Base-by-base conservation (phyloP, 2,113 vertebrate genomes). In the Nymphicus hollandicus region DNA sequence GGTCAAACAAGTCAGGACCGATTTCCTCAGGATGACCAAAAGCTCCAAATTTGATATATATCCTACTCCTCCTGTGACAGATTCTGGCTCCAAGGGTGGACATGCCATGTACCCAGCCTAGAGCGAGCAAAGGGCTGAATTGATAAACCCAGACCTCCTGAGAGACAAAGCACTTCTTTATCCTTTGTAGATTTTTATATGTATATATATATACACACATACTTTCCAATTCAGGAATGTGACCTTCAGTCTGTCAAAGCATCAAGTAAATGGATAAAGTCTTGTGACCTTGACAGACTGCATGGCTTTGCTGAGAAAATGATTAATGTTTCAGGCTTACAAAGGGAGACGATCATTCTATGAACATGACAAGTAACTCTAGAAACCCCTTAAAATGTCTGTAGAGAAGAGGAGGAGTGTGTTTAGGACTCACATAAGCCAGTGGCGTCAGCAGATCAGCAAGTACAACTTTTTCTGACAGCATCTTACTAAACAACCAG, bases 361-460 rank as follows among this genome's bases (percentile, higher is more conserved):
- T 15, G 18, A 77, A 61, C 17, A 23, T 1, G 10, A 47, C 56
- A 79, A 33, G 11, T 13, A 88, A 33, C 17, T 47, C 46, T 6
- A 69, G 65, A 79, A 91, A n/a, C 15, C 15, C 44, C 29, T 37
- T 14, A 41, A 35, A 85, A 55, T 4, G 3, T 11, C 37, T 35
- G 13, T 31, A 39, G 35, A 64, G 19, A n/a, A 49, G 16, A 61
- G 10, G 13, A 76, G 9, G 44, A 58, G 15, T 2, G 15, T 47
- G 10, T 31, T 4, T n/a, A 18, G 44, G 44, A 35, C 29, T 29
- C 4, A 23, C 13, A 11, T 0, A 6, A 35, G 15, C 28, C 17
- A 66, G 24, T 25, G 43, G 14, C 27, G 41, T 70, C 68, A 87
- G 29, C 31, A 60, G 8, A 29, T 9, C 22, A 8, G 7, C 25